These are phyloP conservation scores for Gorsachius magnificus DNA, from an alignment of 2,797 vertebrate species.

Conservation along the genomic window DNA sequence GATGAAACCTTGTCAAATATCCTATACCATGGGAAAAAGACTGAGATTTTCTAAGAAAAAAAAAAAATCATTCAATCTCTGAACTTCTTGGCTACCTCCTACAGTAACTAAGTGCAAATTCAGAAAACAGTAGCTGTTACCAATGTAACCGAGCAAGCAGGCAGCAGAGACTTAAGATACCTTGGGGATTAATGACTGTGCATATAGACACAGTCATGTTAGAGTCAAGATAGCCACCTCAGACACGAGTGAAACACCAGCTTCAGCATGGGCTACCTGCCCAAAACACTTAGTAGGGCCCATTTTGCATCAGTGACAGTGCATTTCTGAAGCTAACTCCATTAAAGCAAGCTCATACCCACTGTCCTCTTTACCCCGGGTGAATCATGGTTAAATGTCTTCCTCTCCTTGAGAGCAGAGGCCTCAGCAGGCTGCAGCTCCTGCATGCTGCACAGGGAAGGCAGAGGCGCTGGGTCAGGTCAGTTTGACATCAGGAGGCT, in stretches of 20 bases:
- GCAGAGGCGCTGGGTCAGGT: not conserved
- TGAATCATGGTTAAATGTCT: not conserved
- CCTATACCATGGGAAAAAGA: not conserved
- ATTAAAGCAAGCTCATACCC: not conserved
- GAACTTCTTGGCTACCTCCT: not conserved
- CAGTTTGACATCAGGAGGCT: not conserved
- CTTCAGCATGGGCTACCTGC: not conserved
- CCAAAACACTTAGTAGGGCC: not conserved
- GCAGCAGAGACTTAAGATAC: not conserved
- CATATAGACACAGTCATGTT: not conserved
- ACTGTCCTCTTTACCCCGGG: not conserved
- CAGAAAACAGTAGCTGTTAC: not conserved
- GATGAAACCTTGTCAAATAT: not conserved
- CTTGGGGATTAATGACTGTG: not conserved
- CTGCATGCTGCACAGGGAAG: not conserved
- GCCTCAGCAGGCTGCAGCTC: not conserved
- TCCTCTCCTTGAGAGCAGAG: not conserved
- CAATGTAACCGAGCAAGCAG: not conserved
- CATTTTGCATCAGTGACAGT: rapidly evolving
- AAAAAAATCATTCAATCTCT: not conserved
- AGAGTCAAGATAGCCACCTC: not conserved
- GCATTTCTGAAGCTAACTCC: not conserved
- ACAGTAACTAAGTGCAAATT: not conserved
- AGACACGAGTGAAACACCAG: not conserved
- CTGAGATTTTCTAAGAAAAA: not conserved